Percentiles rank a stretch among this genome's conserved stretches.
Evolutionary conservation across 2,113 vertebrate species (phyloP).

Genomic region (Tympanuchus pallidicinctus): DNA sequence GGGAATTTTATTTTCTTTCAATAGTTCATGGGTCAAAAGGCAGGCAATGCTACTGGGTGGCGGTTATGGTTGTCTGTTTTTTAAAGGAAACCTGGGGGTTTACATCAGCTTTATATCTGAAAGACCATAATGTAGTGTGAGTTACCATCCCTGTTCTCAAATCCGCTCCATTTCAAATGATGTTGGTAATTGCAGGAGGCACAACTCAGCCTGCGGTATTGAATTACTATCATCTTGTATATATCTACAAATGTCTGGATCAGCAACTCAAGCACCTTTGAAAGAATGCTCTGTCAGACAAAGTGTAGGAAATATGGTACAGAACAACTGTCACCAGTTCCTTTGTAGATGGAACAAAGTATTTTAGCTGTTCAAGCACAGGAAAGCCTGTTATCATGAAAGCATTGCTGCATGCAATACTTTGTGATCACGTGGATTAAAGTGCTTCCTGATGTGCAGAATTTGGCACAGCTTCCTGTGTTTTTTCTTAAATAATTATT

Average conservation of each 20-base stretch:
- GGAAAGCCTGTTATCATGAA: slow-evolving; percentile 53
- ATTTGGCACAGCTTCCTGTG: slow-evolving; percentile 37
- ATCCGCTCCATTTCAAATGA: slow-evolving; percentile 40
- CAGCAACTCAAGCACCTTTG: slow-evolving; percentile 38
- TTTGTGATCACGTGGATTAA: slow-evolving; percentile 52
- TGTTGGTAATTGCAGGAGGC: slow-evolving; percentile 32
- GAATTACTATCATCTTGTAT: slow-evolving; percentile 47
- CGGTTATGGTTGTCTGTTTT: not conserved
- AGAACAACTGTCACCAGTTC: slow-evolving; percentile 40
- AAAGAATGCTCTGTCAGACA: slow-evolving; percentile 53
- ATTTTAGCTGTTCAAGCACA: slow-evolving; percentile 30
- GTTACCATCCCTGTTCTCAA: slow-evolving; percentile 28
- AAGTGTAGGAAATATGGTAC: slow-evolving; percentile 40
- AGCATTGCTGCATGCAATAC: not conserved
- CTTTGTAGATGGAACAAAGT: slow-evolving; percentile 33
- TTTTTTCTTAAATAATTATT: slow-evolving; percentile 51
- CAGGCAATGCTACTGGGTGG: not conserved
- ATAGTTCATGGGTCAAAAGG: not conserved
- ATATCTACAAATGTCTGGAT: slow-evolving; percentile 22
- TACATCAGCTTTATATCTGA: slow-evolving; percentile 22
- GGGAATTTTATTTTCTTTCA: not conserved
- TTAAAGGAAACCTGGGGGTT: not conserved
- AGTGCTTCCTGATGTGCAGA: slow-evolving; percentile 29
- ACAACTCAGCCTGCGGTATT: slow-evolving; percentile 34
- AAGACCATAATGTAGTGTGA: not conserved